A percentile compares a stretch with the other conserved stretches of the same genome.
Evolutionary conservation across 2,888 invertebrate species (phyloP).

Genomic region (Habrosyne pyritoides): DNA sequence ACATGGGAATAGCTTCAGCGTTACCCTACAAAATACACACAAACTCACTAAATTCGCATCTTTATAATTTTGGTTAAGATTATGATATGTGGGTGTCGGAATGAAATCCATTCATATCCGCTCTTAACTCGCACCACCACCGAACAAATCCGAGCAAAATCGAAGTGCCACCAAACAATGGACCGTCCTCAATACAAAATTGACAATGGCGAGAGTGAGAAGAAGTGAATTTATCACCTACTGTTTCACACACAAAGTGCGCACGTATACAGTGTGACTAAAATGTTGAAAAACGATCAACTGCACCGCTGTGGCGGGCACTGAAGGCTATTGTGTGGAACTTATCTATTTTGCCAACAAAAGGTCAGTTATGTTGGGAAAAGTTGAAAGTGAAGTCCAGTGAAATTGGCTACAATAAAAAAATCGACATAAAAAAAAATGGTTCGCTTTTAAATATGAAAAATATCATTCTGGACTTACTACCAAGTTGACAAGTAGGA

Average conservation of each 20-base stretch:
- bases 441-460: too few relatives aligned
- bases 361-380: not conserved
- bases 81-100: not conserved
- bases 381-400: not conserved
- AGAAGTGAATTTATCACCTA: conserved; percentile 75
- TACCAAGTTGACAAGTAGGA: too few relatives aligned
- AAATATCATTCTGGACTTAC: too few relatives aligned
- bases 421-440: too few relatives aligned
- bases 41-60: not conserved
- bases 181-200: conserved; percentile 78
- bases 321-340: not conserved
- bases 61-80: not conserved
- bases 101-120: not conserved
- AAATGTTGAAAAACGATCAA: conserved; percentile 57
- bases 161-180: conserved; percentile 75
- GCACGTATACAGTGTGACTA: conserved; percentile 64
- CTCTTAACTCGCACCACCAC: conserved; percentile 26
- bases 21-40: too few relatives aligned
- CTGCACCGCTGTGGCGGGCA: conserved; percentile 2
- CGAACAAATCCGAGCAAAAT: conserved; percentile 78
- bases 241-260: conserved; percentile 63
- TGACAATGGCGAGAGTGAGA: conserved; percentile 72
- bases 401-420: not conserved
- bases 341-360: conserved; percentile 3
- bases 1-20: too few relatives aligned